Conservation (phyloP, 1,140 invertebrate genomes). For the Drosophila pandora region DNA sequence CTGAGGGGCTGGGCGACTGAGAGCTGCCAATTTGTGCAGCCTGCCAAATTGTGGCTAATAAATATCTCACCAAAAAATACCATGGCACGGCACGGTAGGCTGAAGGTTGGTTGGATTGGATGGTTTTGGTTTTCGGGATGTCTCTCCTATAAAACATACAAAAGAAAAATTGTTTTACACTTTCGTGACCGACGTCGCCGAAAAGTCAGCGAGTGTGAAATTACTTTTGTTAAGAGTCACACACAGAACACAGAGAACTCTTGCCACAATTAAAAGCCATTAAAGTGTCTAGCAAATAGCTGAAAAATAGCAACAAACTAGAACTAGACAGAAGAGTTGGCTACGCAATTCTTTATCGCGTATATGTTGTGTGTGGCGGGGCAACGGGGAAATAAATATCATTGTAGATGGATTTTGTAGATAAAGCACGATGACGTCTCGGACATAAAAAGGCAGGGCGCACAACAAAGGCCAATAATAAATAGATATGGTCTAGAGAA, state of each 20-base stretch:
- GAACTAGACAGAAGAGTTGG: conserved; percentile 11
- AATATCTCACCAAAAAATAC: conserved; percentile 70
- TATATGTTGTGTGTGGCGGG: not conserved
- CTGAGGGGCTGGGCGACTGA: not conserved
- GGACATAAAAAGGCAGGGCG: not conserved
- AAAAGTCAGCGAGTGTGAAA: conserved; percentile 81
- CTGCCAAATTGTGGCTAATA: conserved; percentile 82
- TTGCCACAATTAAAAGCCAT: conserved; percentile 76
- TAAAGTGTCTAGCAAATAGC: conserved; percentile 60
- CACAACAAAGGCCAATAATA: conserved; percentile 21
- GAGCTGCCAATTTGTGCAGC: conserved; percentile 73
- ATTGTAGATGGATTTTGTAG: conserved; percentile 7
- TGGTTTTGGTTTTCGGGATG: not conserved
- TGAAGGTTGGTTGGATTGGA: not conserved
- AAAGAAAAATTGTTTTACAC: conserved; percentile 73
- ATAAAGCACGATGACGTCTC: conserved; percentile 45
- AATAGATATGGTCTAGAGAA: conserved; percentile 12
- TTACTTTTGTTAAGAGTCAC: conserved; percentile 77
- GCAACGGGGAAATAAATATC: conserved; percentile 37
- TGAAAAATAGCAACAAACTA: conserved; percentile 30
- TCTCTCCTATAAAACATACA: conserved; percentile 35
- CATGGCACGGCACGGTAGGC: conserved; percentile 19
- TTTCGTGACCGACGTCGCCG: conserved; percentile 36
- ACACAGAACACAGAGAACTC: conserved; percentile 21
- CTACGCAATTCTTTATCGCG: conserved; percentile 41